These are phyloP conservation scores for Euzophera pinguis DNA, from an alignment of 2,888 invertebrate species.

Conservation along the genomic window DNA sequence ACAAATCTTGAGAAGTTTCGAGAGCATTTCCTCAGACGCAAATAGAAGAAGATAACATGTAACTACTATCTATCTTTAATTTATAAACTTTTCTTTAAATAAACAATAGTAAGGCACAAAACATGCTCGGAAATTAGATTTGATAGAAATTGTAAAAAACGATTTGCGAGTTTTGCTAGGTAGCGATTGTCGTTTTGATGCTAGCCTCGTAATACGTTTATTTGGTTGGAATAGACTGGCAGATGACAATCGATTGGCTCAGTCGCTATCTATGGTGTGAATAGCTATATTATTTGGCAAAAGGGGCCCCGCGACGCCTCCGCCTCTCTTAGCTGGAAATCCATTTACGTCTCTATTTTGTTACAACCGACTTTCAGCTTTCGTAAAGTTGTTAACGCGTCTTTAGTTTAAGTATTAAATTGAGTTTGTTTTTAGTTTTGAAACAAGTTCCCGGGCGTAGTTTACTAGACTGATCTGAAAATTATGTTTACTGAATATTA, in stretches of 20 bases:
- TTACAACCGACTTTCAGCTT: constrained; percentile 13
- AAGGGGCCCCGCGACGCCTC: constrained; percentile 6
- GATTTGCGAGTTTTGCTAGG: background rate
- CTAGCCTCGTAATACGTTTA: background rate
- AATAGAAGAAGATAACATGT: no score
- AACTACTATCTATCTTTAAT: constrained; percentile 20
- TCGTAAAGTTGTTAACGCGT: constrained; percentile 9
- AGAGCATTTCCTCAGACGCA: no score
- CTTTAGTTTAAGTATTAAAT: constrained; percentile 14
- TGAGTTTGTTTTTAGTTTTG: constrained; percentile 8
- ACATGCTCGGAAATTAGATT: no score
- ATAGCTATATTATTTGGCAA: constrained; percentile 8
- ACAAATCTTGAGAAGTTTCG: no score
- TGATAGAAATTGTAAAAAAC: background rate
- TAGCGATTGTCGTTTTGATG: background rate
- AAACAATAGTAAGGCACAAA: constrained; percentile 13
- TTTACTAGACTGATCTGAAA: background rate
- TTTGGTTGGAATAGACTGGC: background rate
- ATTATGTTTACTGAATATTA: background rate
- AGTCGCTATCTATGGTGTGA: constrained; percentile 3
- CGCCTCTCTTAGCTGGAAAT: constrained; percentile 10
- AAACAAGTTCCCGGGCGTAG: background rate
- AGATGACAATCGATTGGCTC: constrained; percentile 12
- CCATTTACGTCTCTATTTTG: constrained; percentile 13
- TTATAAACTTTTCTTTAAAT: background rate